These are phyloP conservation scores for Hycleus cichorii DNA, from an alignment of 1,140 invertebrate genomes.

Conservation along the genomic window DNA sequence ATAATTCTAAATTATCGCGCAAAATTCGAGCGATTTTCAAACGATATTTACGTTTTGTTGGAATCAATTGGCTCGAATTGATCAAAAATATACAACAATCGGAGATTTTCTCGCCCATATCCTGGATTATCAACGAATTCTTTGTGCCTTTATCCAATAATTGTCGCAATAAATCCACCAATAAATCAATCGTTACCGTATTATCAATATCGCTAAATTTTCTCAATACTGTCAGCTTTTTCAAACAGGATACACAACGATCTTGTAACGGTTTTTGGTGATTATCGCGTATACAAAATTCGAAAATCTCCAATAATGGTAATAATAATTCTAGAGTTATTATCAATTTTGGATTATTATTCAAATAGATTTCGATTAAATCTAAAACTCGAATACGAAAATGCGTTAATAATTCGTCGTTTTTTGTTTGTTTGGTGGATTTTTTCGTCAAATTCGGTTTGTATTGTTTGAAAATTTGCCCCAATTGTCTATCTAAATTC, in stretches of 20 bases:
- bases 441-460: slow-evolving; percentile 49
- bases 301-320: slow-evolving; percentile 55
- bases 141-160: slow-evolving; percentile 56
- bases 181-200: slow-evolving; percentile 46
- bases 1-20: slow-evolving; percentile 47
- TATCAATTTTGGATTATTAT: slow-evolving; percentile 57
- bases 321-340: slow-evolving; percentile 58
- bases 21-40: slow-evolving; percentile 45
- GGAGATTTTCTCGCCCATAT: slow-evolving; percentile 58
- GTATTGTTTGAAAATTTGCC: slow-evolving; percentile 60
- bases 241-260: not conserved
- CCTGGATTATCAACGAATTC: slow-evolving; percentile 56
- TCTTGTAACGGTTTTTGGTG: slow-evolving; percentile 56
- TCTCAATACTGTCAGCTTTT: slow-evolving; percentile 50
- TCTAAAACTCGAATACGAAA: slow-evolving; percentile 63
- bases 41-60: slow-evolving; percentile 37
- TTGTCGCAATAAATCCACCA: slow-evolving; percentile 50
- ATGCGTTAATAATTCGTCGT: slow-evolving; percentile 57
- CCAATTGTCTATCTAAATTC: slow-evolving; percentile 59
- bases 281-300: slow-evolving; percentile 58
- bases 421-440: slow-evolving; percentile 56
- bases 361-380: slow-evolving; percentile 61
- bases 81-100: slow-evolving; percentile 59
- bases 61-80: slow-evolving; percentile 49
- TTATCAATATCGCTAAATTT: slow-evolving; percentile 52